These are phyloP conservation scores for Elmis aenea DNA, from an alignment of 2,888 invertebrate genomes.

Conservation along the genomic window DNA sequence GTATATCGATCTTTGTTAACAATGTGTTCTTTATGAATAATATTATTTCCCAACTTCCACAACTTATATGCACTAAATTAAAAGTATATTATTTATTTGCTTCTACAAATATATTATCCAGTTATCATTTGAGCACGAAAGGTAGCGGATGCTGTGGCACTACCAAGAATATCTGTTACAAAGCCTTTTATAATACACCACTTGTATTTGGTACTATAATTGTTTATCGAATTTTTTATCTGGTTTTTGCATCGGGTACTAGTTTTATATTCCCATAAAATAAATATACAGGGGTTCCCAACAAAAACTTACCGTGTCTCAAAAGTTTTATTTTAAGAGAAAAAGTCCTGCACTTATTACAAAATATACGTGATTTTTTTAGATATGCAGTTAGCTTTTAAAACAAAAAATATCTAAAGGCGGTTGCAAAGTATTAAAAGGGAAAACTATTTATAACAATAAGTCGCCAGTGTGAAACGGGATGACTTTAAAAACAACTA, in stretches of 20 bases:
- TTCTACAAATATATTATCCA: too few species aligned
- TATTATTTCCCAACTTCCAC: too few species aligned
- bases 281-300: too few species aligned
- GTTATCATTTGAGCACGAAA: constrained; percentile 11
- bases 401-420: not conserved
- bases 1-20: constrained; percentile 24
- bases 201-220: constrained; percentile 18
- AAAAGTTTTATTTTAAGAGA: too few species aligned
- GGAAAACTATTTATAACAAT: too few species aligned
- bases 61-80: too few species aligned
- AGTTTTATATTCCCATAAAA: too few species aligned
- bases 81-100: too few species aligned
- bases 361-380: not conserved
- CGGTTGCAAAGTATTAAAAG: too few species aligned
- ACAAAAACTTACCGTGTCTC: too few species aligned
- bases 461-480: too few species aligned
- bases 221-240: constrained; percentile 15
- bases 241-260: constrained; percentile 23
- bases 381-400: not conserved
- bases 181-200: constrained; percentile 24
- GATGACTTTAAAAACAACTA: too few species aligned
- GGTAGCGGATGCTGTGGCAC: constrained; percentile 14
- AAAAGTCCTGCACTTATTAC: not conserved
- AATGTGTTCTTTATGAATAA: constrained; percentile 19
- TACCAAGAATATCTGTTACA: constrained; percentile 14